Evolutionary conservation across 2,888 invertebrate genomes (phyloP).

Genomic region (Junonia oenone): DNA sequence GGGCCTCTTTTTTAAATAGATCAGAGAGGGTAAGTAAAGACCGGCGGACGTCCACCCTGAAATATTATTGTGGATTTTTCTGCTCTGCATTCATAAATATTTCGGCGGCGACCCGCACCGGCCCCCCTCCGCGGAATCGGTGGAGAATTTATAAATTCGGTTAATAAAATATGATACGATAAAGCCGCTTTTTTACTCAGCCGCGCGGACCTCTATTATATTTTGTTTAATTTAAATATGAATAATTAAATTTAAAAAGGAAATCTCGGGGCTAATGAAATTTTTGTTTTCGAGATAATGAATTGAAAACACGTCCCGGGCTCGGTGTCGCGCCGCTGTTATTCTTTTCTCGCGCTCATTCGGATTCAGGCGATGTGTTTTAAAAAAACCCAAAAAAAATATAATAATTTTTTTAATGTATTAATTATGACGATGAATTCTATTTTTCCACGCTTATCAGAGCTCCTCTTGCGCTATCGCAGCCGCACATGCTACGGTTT

Average conservation of each 20-base stretch:
- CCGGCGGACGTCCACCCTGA: slow-evolving; percentile 70
- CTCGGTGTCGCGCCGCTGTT: slow-evolving; percentile 60
- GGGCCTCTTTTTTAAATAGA: slow-evolving; percentile 78
- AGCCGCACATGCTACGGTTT: slow-evolving; percentile 17
- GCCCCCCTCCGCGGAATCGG: slow-evolving; percentile 54
- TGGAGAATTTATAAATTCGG: slow-evolving; percentile 77
- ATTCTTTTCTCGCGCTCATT: slow-evolving; percentile 72
- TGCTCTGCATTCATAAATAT: slow-evolving; percentile 78
- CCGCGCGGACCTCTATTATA: slow-evolving; percentile 71
- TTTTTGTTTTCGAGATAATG: slow-evolving; percentile 80
- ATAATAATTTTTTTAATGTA: slow-evolving; percentile 58
- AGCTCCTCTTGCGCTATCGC: slow-evolving; percentile 19
- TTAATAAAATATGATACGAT: slow-evolving; percentile 80
- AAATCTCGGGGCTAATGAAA: slow-evolving; percentile 77
- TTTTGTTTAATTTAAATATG: slow-evolving; percentile 80
- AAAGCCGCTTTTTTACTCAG: slow-evolving; percentile 66
- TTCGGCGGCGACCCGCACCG: slow-evolving; percentile 48
- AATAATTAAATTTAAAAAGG: slow-evolving; percentile 79
- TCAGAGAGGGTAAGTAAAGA: slow-evolving; percentile 74
- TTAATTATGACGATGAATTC: slow-evolving; percentile 66
- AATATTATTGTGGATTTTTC: slow-evolving; percentile 80
- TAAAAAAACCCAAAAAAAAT: slow-evolving; percentile 42
- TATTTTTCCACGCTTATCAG: slow-evolving; percentile 62
- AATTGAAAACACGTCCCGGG: slow-evolving; percentile 74
- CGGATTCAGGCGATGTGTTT: slow-evolving; percentile 52